A percentile compares a stretch with the other conserved stretches of the same genome.
These are phyloP conservation scores for Naja naja DNA, from an alignment of 2,113 vertebrate genomes.

Conservation along the genomic window DNA sequence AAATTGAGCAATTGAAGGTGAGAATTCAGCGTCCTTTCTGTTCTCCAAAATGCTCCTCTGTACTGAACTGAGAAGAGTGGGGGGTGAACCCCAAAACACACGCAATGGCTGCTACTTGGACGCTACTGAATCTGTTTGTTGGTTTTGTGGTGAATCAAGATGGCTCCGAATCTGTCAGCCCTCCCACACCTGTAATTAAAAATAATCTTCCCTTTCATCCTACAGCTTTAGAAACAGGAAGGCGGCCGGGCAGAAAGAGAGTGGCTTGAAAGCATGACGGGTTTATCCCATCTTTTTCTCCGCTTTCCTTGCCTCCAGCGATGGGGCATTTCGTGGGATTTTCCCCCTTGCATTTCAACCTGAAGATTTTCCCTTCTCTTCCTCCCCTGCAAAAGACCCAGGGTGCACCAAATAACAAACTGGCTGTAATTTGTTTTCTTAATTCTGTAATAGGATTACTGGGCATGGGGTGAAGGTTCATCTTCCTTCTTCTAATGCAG, in stretches of 20 bases:
- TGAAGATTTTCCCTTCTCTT: constrained; percentile 48
- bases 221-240: constrained; percentile 64
- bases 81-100: not conserved
- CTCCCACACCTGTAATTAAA: constrained; percentile 71
- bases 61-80: not conserved
- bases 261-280: constrained; percentile 61
- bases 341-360: constrained; percentile 50
- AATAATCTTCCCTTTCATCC: constrained; percentile 72
- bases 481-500: constrained; percentile 43
- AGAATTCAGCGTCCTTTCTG: not conserved
- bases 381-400: not conserved
- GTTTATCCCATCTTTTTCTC: constrained; percentile 65
- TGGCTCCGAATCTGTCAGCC: constrained; percentile 64
- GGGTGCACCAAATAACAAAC: not conserved
- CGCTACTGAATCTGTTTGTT: constrained; percentile 55
- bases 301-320: constrained; percentile 63
- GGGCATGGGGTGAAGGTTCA: constrained; percentile 42
- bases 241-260: constrained; percentile 62
- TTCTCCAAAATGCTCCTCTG: not conserved
- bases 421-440: constrained; percentile 44
- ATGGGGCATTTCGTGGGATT: constrained; percentile 63
- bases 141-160: constrained; percentile 45
- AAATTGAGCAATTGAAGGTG: not conserved
- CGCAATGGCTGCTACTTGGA: constrained; percentile 19
- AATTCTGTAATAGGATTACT: constrained; percentile 38